Percentiles rank a stretch among this genome's conserved stretches.
phyloP scores from a whole-genome alignment of 35 echinoderm and acorn worm species.

The Holothuria glaberrima region DNA sequence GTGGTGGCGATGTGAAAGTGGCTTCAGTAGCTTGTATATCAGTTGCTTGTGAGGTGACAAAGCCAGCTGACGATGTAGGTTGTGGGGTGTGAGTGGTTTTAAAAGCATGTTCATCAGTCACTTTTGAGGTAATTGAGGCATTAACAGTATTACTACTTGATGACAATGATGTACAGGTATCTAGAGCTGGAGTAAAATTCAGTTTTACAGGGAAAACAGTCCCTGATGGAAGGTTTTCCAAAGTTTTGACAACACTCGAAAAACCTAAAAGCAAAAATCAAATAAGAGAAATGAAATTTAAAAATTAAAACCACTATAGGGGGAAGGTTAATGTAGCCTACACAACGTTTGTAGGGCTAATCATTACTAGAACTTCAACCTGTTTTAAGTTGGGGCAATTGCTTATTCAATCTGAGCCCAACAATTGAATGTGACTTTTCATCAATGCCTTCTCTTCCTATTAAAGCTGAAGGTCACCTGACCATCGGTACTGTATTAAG shows the following conservation, averaged over 20 bases:
- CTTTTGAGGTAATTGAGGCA: neutral
- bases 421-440: neutral
- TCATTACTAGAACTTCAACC: too few species aligned
- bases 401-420: neutral
- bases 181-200: neutral
- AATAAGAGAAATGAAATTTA: neutral
- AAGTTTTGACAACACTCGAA: neutral
- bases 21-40: too few species aligned
- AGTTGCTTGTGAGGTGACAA: too few species aligned
- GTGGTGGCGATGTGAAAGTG: neutral
- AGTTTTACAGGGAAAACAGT: neutral
- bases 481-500: neutral
- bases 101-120: neutral
- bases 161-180: neutral
- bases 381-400: too few species aligned
- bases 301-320: neutral
- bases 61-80: neutral
- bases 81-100: neutral
- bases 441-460: neutral
- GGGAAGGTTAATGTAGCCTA: too few species aligned
- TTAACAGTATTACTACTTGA: slow-evolving; percentile 4
- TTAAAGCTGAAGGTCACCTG: neutral
- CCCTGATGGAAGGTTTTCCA: neutral
- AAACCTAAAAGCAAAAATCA: neutral
- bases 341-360: too few species aligned